Evolutionary conservation across 2,888 invertebrate genomes (phyloP).

Genomic region (Hydroisotoma schaefferi): DNA sequence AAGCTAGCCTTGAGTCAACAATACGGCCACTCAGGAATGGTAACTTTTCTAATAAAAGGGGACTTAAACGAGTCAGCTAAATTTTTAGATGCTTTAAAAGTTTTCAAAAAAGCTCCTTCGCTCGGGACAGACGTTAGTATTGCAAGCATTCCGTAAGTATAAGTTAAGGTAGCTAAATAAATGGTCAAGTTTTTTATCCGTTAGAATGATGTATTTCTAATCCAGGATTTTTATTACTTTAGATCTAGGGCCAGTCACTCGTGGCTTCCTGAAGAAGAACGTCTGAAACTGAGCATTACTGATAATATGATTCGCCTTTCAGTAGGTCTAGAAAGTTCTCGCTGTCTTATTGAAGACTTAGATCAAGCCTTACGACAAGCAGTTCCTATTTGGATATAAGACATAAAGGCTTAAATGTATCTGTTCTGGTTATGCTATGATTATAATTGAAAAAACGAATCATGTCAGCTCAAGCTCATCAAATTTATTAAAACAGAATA

Average conservation of each 20-base stretch:
- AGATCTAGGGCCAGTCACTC: constrained; percentile 62
- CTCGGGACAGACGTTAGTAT: constrained; percentile 93
- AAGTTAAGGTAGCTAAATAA: background rate
- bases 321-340: constrained; percentile 81
- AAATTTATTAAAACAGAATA: too few relatives aligned
- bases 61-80: constrained; percentile 65
- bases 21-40: constrained; percentile 84
- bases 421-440: too few relatives aligned
- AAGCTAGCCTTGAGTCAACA: constrained; percentile 74
- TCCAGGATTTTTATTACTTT: constrained; percentile 1
- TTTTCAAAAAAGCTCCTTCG: constrained; percentile 86
- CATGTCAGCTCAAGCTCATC: too few relatives aligned
- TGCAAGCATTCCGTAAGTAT: constrained; percentile 61
- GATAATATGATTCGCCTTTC: constrained; percentile 82
- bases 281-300: constrained; percentile 71
- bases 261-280: constrained; percentile 72
- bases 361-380: constrained; percentile 67
- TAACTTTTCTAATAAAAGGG: constrained; percentile 83
- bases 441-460: too few relatives aligned
- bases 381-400: constrained; percentile 30
- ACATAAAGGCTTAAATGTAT: too few relatives aligned
- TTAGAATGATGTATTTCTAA: constrained; percentile 5
- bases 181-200: background rate
- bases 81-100: constrained; percentile 69
- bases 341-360: constrained; percentile 80